Percentiles rank a stretch among this genome's conserved stretches.
phyloP scores from a whole-genome alignment of 1,140 invertebrate genomes.

The Lasaia peninsularis region DNA sequence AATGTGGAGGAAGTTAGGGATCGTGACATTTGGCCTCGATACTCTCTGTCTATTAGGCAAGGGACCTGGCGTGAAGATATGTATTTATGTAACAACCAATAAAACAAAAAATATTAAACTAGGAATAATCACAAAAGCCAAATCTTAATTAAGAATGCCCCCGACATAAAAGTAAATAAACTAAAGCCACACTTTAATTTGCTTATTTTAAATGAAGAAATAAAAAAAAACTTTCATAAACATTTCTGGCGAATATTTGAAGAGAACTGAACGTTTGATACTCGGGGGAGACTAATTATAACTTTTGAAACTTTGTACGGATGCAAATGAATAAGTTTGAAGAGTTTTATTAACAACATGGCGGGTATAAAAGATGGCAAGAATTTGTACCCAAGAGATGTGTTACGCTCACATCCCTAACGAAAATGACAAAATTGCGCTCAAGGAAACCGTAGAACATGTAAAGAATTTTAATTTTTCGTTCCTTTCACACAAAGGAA shows the following conservation, averaged over 20 bases:
- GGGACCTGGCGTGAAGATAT: no score
- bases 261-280: conserved; percentile 26
- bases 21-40: no score
- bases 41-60: no score
- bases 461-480: conserved; percentile 67
- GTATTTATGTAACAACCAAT: no score
- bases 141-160: no score
- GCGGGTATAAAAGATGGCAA: conserved; percentile 38
- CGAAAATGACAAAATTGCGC: conserved; percentile 59
- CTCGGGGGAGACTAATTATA: conserved; percentile 35
- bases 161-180: neutral
- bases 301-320: conserved; percentile 35
- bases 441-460: conserved; percentile 42
- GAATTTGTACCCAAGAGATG: conserved; percentile 45
- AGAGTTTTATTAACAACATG: conserved; percentile 44
- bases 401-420: conserved; percentile 47
- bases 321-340: conserved; percentile 36
- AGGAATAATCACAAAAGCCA: no score
- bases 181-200: neutral
- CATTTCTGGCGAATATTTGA: conserved; percentile 22
- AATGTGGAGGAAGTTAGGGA: no score
- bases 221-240: conserved; percentile 4
- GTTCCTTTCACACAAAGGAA: conserved; percentile 59
- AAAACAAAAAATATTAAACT: no score
- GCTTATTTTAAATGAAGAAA: conserved; percentile 8